Evolutionary conservation across 2,888 invertebrate genomes (phyloP), one percentile per base, ranked within the genome.

Genomic region (Clunio marinus): DNA sequence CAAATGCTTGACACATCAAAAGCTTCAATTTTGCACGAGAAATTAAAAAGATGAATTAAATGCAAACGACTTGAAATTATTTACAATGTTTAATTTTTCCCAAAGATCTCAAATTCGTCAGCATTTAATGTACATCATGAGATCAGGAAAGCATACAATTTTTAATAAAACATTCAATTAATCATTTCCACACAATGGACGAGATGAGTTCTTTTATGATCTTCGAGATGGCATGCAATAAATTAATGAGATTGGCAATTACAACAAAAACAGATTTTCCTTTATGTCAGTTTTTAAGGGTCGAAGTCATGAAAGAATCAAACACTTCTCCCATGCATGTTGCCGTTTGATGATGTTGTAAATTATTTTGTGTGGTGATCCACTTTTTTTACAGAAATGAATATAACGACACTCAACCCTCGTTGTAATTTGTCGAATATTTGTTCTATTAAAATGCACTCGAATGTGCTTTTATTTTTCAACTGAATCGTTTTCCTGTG

Each of bases 191-290:
- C 22, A 32, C 32, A 28, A 55, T 28, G 51, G 41, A 66, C 66
- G 66, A 55, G 66, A 66, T 66, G 66, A 66, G 66, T 51, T 32
- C 25, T 66, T 66, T 66, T 66, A 66, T 66, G 66, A 66, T 66
- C 66, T 66, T 66, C 66, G 51, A 32, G 46, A 35, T 66, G 32
- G 66, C 51, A 51, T 55, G 66, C 66, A 32, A 66, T 66, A 66
- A 66, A 66, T 66, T 66, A 66, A 66, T 66, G 66, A 66, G 17
- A 66, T 66, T 66, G 66, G 27, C 66, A 66, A 66, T 66, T 66
- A 66, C 46, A 66, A 66, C 66, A 66, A 66, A 32, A 55, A 55
- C 66, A 66, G 66, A 66, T 35, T 51, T 28, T 45, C 24, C 15
- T 46, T 27, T n/a, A n/a, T n/a, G n/a, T n/a, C n/a, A n/a, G n/a